Evolutionary conservation across 2,888 invertebrate species (phyloP).

Genomic region (Tetragonula carbonaria): DNA sequence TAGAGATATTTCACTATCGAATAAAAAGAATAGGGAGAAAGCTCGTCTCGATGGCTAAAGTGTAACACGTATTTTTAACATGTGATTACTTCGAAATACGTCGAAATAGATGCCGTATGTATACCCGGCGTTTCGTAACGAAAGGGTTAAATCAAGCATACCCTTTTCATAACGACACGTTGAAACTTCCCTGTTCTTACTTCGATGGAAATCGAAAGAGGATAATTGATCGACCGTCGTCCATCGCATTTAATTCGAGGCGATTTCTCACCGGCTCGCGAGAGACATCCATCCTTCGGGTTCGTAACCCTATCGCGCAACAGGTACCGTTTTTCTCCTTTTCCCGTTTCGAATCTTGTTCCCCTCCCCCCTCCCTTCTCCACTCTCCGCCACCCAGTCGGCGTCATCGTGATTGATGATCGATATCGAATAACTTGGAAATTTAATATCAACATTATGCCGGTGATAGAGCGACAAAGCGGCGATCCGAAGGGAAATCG

Average conservation of each 20-base stretch:
- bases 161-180: not conserved
- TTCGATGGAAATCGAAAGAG: not conserved
- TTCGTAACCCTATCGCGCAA: slow-evolving; percentile 64
- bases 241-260: slow-evolving; percentile 22
- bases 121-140: no score
- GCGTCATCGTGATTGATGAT: slow-evolving; percentile 58
- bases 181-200: not conserved
- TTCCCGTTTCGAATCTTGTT: slow-evolving; percentile 44
- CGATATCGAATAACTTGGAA: slow-evolving; percentile 50
- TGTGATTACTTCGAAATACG: no score
- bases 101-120: no score
- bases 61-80: no score
- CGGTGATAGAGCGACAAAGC: not conserved
- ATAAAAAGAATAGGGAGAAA: no score
- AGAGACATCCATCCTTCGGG: slow-evolving; percentile 28
- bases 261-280: not conserved
- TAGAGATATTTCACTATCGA: no score
- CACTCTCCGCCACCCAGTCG: not conserved
- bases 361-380: slow-evolving; percentile 7
- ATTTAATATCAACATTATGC: slow-evolving; percentile 52
- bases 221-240: not conserved
- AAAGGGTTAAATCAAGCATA: not conserved
- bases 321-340: slow-evolving; percentile 62
- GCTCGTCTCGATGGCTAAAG: no score
- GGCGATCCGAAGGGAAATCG: slow-evolving; percentile 23